Base-by-base conservation (phyloP, 2,797 vertebrate genomes). In the Chaetodon trifasciatus region DNA sequence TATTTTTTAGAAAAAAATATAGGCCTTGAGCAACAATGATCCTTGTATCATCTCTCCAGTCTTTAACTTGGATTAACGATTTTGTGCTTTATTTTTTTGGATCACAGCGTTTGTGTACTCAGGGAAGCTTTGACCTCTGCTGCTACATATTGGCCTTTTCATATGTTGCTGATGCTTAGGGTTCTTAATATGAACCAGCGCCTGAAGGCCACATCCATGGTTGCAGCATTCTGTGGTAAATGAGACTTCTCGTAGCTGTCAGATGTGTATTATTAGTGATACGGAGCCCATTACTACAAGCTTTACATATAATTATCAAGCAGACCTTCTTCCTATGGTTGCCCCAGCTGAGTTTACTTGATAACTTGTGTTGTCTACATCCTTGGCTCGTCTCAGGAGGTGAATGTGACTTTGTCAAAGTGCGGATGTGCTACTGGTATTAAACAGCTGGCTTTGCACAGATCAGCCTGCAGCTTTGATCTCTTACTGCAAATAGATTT, bases 81-180 rank as follows among this genome's bases (percentile, higher is more conserved):
- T 74, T 50, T 32, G 66, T 70, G n/a, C 17, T 67, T 63, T 5
- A 13, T 78, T 86, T 77, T 77, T 83, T 74, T 1, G 6, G 64
- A 57, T 83, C 71, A 76, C 49, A 23, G 13, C 70, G 19, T 87
- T 79, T 86, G 53, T 82, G 63, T 62, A 78, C 81, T 80, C 71
- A 70, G 74, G 75, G 61, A 71, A 53, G 67, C 53, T 44, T 39
- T 82, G 85, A 92, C 90, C 87, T 93, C 89, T 91, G 39, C 56
- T 81, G 35, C 17, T 0, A 69, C 52, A 47, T 70, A 64, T 37
- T 55, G 71, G 50, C 58, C 60, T 81, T 81, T 74, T 83, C 40
- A 71, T 76, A 81, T 81, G 69, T 70, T 76, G 68, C 68, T 84
- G 75, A 87, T 70, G 67, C 78, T 83, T 63, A 57, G 39, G n/a